These are phyloP conservation scores for Formica aserva DNA, from an alignment of 2,888 invertebrate genomes.

Conservation along the genomic window DNA sequence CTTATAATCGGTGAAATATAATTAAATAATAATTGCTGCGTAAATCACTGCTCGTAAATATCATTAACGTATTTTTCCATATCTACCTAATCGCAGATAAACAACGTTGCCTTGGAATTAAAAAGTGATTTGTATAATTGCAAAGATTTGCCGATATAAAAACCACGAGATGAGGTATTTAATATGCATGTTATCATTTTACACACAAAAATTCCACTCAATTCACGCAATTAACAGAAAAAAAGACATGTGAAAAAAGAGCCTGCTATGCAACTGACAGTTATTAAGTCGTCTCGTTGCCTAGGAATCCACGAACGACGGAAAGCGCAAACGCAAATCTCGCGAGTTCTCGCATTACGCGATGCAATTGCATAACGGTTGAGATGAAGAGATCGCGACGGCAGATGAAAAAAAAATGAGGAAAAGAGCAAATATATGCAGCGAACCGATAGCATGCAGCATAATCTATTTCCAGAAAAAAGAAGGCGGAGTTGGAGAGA, in stretches of 20 bases:
- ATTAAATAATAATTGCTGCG: no score
- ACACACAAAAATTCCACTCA: background rate
- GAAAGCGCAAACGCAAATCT: slow-evolving; percentile 43
- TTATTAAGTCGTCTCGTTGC: slow-evolving; percentile 13
- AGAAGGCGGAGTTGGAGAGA: background rate
- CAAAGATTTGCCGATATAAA: background rate
- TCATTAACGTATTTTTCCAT: background rate
- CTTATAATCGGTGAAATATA: background rate
- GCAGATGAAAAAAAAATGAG: background rate
- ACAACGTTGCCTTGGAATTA: background rate
- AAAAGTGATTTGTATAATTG: slow-evolving; percentile 10
- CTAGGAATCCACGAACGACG: background rate
- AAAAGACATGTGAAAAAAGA: background rate
- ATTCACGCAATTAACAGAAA: background rate
- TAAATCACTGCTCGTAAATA: no score
- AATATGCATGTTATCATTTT: background rate
- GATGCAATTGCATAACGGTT: slow-evolving; percentile 29
- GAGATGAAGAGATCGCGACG: slow-evolving; percentile 15
- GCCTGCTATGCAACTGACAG: background rate
- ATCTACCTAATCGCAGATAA: background rate
- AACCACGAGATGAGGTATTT: background rate
- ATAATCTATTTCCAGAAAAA: slow-evolving; percentile 23
- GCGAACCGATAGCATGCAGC: background rate
- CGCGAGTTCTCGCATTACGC: slow-evolving; percentile 37
- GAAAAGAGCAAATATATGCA: background rate